A percentile compares a stretch with the other conserved stretches of the same genome.
These are phyloP conservation scores for Manacus vitellinus DNA, from an alignment of 2,113 vertebrate genomes.

Conservation along the genomic window DNA sequence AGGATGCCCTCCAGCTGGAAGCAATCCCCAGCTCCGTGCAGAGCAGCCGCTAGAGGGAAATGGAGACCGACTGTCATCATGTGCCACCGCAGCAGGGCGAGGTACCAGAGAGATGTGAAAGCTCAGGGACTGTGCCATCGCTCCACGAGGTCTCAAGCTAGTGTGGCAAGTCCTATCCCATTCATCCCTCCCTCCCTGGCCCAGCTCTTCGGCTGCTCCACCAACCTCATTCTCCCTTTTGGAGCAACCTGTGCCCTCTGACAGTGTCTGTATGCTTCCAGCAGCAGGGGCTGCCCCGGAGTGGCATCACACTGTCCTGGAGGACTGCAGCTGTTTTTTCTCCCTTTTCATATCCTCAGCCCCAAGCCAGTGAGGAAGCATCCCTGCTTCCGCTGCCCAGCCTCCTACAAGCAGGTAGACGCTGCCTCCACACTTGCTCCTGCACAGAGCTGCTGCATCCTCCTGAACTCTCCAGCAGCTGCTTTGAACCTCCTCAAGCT, in stretches of 20 bases:
- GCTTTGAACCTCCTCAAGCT: neutral
- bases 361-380: neutral
- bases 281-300: neutral
- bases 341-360: neutral
- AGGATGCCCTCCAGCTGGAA: neutral
- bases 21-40: neutral
- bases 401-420: neutral
- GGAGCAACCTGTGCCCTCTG: neutral
- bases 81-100: neutral
- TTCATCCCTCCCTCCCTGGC: neutral
- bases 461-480: fast-evolving
- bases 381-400: neutral
- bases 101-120: neutral
- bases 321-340: neutral
- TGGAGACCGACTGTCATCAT: slow-evolving; percentile 30
- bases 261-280: fast-evolving
- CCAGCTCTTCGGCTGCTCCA: neutral
- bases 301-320: neutral
- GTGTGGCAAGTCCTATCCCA: neutral
- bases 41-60: slow-evolving; percentile 64
- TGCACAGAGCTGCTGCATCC: neutral
- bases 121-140: neutral
- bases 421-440: neutral
- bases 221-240: neutral
- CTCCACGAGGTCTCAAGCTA: fast-evolving